These are phyloP conservation scores for Patella caerulea DNA, from an alignment of 2,888 invertebrate species.

Conservation along the genomic window DNA sequence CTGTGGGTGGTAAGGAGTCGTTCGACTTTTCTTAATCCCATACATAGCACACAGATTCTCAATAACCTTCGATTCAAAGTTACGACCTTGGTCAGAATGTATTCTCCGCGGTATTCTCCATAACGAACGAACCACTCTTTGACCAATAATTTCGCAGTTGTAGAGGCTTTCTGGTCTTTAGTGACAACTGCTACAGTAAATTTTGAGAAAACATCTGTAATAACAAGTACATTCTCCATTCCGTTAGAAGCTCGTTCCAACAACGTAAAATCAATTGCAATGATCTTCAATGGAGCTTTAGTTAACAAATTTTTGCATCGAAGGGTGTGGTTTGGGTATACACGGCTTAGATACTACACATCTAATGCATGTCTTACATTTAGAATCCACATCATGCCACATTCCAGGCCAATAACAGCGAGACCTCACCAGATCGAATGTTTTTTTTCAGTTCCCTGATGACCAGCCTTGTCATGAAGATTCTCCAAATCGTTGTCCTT, in stretches of 20 bases:
- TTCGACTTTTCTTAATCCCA: constrained; percentile 23
- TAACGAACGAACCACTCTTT: too few species aligned
- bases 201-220: constrained; percentile 43
- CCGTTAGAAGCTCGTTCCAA: constrained; percentile 37
- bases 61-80: neutral
- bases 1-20: constrained; percentile 30
- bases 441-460: constrained; percentile 37
- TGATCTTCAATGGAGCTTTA: constrained; percentile 34
- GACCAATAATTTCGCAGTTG: constrained; percentile 11
- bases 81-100: neutral
- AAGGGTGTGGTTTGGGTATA: constrained; percentile 16
- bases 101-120: neutral
- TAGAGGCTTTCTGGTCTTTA: constrained; percentile 33
- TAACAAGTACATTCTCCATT: constrained; percentile 43
- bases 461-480: constrained; percentile 34
- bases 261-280: constrained; percentile 47
- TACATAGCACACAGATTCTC: constrained; percentile 22
- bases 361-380: constrained; percentile 36
- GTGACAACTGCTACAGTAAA: constrained; percentile 34
- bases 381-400: constrained; percentile 33
- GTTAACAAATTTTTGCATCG: constrained; percentile 35
- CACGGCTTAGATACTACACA: constrained; percentile 33
- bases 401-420: constrained; percentile 46
- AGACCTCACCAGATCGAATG: constrained; percentile 23
- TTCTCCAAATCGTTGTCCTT: constrained; percentile 18